These are phyloP conservation scores for Philonicus albiceps DNA, from an alignment of 2,888 invertebrate species.

Conservation along the genomic window DNA sequence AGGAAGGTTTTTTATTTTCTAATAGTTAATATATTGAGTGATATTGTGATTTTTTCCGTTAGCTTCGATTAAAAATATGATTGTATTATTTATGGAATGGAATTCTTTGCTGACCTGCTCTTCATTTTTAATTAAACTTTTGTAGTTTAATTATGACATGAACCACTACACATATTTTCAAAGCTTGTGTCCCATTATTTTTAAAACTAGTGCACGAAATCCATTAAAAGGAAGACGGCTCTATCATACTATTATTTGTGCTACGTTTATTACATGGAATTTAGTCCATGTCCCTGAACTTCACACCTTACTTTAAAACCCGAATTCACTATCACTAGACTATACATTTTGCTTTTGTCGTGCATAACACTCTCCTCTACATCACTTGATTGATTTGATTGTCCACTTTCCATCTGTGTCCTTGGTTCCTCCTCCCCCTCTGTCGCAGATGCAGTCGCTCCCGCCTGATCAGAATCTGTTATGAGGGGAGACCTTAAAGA, in stretches of 20 bases:
- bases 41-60: too few relatives aligned
- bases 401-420: constrained; percentile 52
- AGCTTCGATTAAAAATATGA: too few relatives aligned
- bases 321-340: neutral
- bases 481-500: constrained; percentile 52
- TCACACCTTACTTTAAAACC: neutral
- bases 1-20: too few relatives aligned
- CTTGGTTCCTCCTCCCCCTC: constrained; percentile 51
- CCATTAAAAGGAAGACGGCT: neutral
- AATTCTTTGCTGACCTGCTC: too few relatives aligned
- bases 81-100: too few relatives aligned
- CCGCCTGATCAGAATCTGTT: constrained; percentile 53
- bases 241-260: neutral
- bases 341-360: constrained; percentile 57
- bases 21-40: too few relatives aligned
- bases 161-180: too few relatives aligned
- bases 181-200: too few relatives aligned
- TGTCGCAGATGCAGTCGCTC: constrained; percentile 50
- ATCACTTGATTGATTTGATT: constrained; percentile 57
- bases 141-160: too few relatives aligned
- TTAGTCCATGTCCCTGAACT: neutral
- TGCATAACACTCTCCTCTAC: constrained; percentile 53
- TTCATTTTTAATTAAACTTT: too few relatives aligned
- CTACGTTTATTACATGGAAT: neutral
- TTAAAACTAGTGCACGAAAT: too few relatives aligned